Conservation (phyloP, 2,797 vertebrate genomes). For the Craterocephalus amniculus region DNA sequence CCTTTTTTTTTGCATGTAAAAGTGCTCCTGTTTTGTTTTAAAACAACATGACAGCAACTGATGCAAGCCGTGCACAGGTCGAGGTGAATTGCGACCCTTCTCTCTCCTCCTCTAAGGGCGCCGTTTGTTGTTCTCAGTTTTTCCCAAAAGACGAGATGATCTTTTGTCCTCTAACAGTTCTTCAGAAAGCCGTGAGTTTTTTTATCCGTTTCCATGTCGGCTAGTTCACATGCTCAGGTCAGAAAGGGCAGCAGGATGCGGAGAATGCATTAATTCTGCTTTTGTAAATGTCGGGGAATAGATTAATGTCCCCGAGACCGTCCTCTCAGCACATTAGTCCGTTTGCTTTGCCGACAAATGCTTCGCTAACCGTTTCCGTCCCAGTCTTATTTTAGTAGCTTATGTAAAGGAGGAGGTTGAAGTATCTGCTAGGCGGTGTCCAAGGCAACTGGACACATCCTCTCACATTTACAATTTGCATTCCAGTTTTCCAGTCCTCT, state of each 20-base stretch:
- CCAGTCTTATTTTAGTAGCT: slow-evolving; percentile 69
- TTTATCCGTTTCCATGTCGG: slow-evolving; percentile 48
- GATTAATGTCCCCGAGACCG: slow-evolving; percentile 38
- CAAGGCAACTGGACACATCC: slow-evolving; percentile 61
- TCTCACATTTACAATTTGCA: slow-evolving; percentile 68
- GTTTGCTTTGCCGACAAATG: slow-evolving; percentile 43
- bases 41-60: slow-evolving; percentile 33
- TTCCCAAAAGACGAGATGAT: slow-evolving; percentile 17
- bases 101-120: slow-evolving; percentile 28
- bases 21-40: slow-evolving; percentile 42
- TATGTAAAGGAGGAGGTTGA: slow-evolving; percentile 77
- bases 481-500: slow-evolving; percentile 65
- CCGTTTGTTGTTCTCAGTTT: slow-evolving; percentile 13
- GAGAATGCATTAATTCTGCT: slow-evolving; percentile 25
- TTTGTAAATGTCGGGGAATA: slow-evolving; percentile 32
- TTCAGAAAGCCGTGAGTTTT: slow-evolving; percentile 44
- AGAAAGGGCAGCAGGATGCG: slow-evolving; percentile 25
- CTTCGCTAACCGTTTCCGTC: slow-evolving; percentile 48
- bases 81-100: slow-evolving; percentile 21
- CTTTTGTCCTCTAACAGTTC: slow-evolving; percentile 40
- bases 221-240: slow-evolving; percentile 66
- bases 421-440: slow-evolving; percentile 64
- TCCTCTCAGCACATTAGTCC: slow-evolving; percentile 50
- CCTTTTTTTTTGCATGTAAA: slow-evolving; percentile 36
- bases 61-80: slow-evolving; percentile 32